These are phyloP conservation scores for Metopia argyrocephala DNA, from an alignment of 2,888 invertebrate species.

Conservation along the genomic window DNA sequence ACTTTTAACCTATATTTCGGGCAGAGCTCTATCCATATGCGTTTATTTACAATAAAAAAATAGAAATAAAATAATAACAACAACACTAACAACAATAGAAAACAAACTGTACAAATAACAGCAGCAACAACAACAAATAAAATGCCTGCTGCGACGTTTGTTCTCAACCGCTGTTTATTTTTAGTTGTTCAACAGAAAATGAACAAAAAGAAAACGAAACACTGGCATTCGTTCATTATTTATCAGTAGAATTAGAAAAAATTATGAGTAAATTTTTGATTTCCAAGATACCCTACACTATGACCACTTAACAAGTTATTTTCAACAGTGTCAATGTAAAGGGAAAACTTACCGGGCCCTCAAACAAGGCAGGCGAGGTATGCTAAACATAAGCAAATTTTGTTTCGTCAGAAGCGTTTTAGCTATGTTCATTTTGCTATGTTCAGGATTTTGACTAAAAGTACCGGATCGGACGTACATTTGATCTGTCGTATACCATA, in stretches of 20 bases:
- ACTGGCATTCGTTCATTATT: background rate
- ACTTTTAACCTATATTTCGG: constrained; percentile 75
- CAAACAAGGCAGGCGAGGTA: no score
- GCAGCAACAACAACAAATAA: constrained; percentile 1
- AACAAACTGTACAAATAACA: background rate
- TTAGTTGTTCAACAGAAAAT: background rate
- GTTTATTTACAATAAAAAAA: constrained; percentile 71
- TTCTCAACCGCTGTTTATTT: background rate
- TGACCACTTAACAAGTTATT: no score
- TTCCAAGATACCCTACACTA: background rate
- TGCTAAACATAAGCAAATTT: no score
- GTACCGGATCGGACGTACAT: no score
- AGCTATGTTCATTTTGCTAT: no score
- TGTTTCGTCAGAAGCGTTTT: no score
- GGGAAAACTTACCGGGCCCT: no score
- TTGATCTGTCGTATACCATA: no score
- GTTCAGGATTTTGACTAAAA: no score
- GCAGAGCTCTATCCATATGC: constrained; percentile 65
- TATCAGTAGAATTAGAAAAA: background rate
- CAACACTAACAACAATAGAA: constrained; percentile 9
- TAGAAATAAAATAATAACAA: constrained; percentile 16
- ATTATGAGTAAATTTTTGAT: background rate
- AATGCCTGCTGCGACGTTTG: constrained; percentile 22
- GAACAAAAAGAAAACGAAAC: background rate
- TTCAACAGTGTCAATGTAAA: no score